Evolutionary conservation across 2,797 vertebrate species (phyloP), one percentile per base, ranked within the genome.

Genomic region (Hoplostethus mediterraneus): DNA sequence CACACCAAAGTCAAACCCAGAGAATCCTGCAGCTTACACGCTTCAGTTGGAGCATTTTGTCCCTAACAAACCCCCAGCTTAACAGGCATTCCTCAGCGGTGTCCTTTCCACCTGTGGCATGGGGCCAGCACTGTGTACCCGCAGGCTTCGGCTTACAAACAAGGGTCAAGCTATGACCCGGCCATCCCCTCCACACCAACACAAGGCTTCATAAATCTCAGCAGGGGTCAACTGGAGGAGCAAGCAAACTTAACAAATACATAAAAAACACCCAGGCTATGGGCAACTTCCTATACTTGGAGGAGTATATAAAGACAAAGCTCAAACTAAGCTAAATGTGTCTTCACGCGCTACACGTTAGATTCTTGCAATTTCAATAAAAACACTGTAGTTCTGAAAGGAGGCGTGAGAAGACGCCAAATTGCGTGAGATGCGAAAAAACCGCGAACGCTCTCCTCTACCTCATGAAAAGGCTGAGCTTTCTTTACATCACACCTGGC

Each of bases 71-170:
- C 52, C 64, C 42, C 59, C 45, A n/a, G 40, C 52, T 66, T 51
- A 65, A 79, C 62, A 65, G 42, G 58, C 67, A 75, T 81, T 87
- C 76, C 85, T 75, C 47, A 2, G 54, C 33, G 61, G 45, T 71
- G 64, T 85, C 73, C 57, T 48, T 73, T 83, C 62, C 62, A 67
- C 53, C 63, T 62, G 75, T 63, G 78, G 75, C 76, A 56, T 28
- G 9, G 33, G 30, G 77, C 47, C 71, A 77, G 25, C 14, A 0
- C 6, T 59, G 51, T 72, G 62, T 42, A 64, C 68, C 71, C 53
- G 17, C 63, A 63, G 66, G 53, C 57, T 53, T 79, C 28, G 59
- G 47, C 74, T 72, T 66, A 64, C 45, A 68, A 74, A 79, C 58
- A 63, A 74, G 62, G 30, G 73, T 68, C 64, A 57, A 55, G 16